Percentiles rank a stretch among this genome's conserved stretches.
These are phyloP conservation scores for Nipponacmea schrenckii DNA, from an alignment of 2,888 invertebrate genomes.

Conservation along the genomic window DNA sequence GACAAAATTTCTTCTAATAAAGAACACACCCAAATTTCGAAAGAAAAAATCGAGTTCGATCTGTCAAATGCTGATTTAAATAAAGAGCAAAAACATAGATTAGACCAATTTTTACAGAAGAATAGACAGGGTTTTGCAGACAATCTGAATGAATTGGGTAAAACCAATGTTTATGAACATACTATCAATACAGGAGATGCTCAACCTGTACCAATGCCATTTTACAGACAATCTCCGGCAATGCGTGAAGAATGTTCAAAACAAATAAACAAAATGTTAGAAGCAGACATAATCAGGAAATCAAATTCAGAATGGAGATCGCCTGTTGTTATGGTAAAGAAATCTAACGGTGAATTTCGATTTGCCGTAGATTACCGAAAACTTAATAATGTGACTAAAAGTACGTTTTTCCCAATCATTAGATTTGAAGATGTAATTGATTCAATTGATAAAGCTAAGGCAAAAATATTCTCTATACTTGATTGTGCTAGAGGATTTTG, in stretches of 20 bases:
- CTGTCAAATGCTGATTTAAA: conserved; percentile 14
- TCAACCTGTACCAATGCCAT: conserved; percentile 22
- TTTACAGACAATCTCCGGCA: conserved; percentile 27
- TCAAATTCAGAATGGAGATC: conserved; percentile 24
- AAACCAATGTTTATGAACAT: conserved; percentile 30
- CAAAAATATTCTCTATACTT: conserved; percentile 25
- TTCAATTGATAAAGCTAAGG: conserved; percentile 25
- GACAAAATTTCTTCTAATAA: too few relatives aligned
- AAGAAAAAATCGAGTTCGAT: conserved; percentile 16
- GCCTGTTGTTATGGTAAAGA: conserved; percentile 34
- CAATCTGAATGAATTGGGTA: conserved; percentile 27
- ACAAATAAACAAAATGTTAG: conserved; percentile 31
- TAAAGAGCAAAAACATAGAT: not conserved
- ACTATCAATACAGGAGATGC: conserved; percentile 32
- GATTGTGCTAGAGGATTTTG: conserved; percentile 31
- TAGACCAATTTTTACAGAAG: not conserved
- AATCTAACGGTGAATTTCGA: conserved; percentile 30
- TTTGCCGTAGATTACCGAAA: conserved; percentile 35
- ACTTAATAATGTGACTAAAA: conserved; percentile 29
- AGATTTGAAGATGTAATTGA: conserved; percentile 32
- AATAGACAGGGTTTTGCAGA: conserved; percentile 22
- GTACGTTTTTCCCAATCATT: conserved; percentile 29
- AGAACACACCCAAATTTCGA: too few relatives aligned
- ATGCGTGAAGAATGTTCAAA: conserved; percentile 17
- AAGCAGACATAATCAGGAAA: conserved; percentile 19